These are phyloP conservation scores for Hephaestus fuliginosus DNA, from an alignment of 2,797 vertebrate genomes.

Conservation along the genomic window DNA sequence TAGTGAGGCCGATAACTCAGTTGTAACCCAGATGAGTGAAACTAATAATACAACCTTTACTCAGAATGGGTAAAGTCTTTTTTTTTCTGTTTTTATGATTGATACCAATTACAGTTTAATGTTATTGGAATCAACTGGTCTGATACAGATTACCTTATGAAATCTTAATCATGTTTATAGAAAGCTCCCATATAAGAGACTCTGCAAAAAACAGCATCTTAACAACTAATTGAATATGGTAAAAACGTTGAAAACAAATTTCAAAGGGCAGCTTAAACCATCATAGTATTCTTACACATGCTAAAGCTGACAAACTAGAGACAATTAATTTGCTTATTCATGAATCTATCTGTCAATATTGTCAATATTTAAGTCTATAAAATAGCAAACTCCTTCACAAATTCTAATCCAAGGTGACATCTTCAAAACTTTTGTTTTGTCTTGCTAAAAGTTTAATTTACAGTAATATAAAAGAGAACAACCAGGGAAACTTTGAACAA, in stretches of 20 bases:
- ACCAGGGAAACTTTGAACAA: neutral
- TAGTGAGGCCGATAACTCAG: conserved; percentile 3
- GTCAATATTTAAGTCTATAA: neutral
- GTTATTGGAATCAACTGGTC: neutral
- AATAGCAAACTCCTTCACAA: neutral
- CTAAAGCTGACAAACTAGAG: neutral
- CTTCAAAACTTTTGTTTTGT: neutral
- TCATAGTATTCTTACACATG: neutral
- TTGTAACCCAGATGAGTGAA: conserved; percentile 87
- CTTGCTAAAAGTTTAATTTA: neutral
- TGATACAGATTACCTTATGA: neutral
- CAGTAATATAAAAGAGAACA: neutral
- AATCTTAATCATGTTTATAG: neutral
- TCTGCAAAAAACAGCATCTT: neutral
- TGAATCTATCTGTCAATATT: neutral
- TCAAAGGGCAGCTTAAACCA: neutral
- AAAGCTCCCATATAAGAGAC: neutral
- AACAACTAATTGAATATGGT: neutral
- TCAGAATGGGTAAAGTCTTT: too few relatives aligned
- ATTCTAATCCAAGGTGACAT: neutral
- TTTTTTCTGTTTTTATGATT: neutral
- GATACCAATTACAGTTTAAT: neutral
- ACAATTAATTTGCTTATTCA: neutral
- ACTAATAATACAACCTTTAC: neutral
- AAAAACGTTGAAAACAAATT: neutral